Evolutionary conservation across 2,797 vertebrate species (phyloP).

Genomic region (Lycodopsis pacificus): DNA sequence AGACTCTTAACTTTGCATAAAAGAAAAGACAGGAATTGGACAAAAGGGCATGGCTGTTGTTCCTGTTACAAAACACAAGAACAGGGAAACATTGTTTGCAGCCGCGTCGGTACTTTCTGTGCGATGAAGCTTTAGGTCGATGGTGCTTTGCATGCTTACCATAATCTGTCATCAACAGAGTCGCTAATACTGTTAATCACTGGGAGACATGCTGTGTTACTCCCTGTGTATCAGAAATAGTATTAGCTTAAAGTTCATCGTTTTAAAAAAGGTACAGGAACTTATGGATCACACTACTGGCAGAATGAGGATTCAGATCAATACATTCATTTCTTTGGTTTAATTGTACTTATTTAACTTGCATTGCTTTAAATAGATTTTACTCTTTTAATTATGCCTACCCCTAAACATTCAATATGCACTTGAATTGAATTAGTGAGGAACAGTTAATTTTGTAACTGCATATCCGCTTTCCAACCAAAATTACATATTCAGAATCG

Average conservation of each 20-base stretch:
- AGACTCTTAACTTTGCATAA: constrained; percentile 51
- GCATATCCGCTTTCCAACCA: constrained; percentile 49
- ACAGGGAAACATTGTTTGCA: constrained; percentile 4
- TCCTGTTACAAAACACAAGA: constrained; percentile 2
- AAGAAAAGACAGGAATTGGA: constrained; percentile 31
- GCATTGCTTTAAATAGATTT: constrained; percentile 76
- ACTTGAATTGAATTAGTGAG: constrained; percentile 72
- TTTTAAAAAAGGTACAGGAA: constrained; percentile 6
- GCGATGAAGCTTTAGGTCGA: not conserved
- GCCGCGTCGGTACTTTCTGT: not conserved
- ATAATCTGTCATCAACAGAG: not conserved
- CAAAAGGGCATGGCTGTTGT: constrained; percentile 17
- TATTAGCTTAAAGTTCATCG: constrained; percentile 15
- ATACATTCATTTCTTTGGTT: constrained; percentile 76
- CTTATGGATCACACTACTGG: constrained; percentile 5
- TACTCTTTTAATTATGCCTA: constrained; percentile 76
- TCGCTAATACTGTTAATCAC: constrained; percentile 9
- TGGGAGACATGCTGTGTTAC: not conserved
- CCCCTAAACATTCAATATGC: constrained; percentile 72
- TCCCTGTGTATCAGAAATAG: not conserved
- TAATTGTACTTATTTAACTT: constrained; percentile 80
- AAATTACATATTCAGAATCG: constrained; percentile 64
- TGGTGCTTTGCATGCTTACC: not conserved
- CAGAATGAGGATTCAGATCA: constrained; percentile 67
- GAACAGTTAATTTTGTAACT: constrained; percentile 63